phyloP scores from a whole-genome alignment of 2,888 invertebrate species.

The Oligia latruncula region DNA sequence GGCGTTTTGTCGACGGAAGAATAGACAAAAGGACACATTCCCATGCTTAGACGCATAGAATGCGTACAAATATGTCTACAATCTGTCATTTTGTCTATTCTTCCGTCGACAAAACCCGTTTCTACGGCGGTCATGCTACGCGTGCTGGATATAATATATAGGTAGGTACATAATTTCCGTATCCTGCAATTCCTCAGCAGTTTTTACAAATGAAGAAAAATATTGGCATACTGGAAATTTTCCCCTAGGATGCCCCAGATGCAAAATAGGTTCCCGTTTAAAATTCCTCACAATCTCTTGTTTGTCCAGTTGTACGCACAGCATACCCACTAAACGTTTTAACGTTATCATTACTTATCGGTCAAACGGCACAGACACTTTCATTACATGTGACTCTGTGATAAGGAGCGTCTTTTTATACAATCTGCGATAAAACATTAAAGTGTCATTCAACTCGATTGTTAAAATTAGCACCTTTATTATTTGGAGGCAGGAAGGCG shows the following conservation, averaged over 20 bases:
- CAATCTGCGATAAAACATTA: constrained; percentile 36
- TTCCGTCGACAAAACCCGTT: too few relatives aligned
- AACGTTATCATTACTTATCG: constrained; percentile 61
- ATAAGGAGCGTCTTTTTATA: constrained; percentile 52
- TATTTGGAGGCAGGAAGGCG: neutral
- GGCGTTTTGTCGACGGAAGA: too few relatives aligned
- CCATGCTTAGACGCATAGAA: too few relatives aligned
- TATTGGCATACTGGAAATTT: neutral
- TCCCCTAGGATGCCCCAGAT: neutral
- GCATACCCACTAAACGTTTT: neutral
- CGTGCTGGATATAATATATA: too few relatives aligned
- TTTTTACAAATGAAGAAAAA: neutral
- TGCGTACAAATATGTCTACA: too few relatives aligned
- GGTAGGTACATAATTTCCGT: neutral
- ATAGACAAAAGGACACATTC: too few relatives aligned
- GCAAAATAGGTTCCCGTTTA: too few relatives aligned
- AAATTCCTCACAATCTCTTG: constrained; percentile 13
- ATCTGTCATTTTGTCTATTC: too few relatives aligned
- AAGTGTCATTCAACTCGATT: constrained; percentile 52
- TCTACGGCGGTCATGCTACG: too few relatives aligned
- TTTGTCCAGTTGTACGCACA: constrained; percentile 6
- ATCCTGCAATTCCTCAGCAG: neutral
- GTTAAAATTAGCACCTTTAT: constrained; percentile 27
- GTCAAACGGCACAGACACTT: constrained; percentile 52
- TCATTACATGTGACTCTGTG: constrained; percentile 43